Evolutionary conservation across 2,888 invertebrate genomes (phyloP).

Genomic region (Cactoblastis cactorum): DNA sequence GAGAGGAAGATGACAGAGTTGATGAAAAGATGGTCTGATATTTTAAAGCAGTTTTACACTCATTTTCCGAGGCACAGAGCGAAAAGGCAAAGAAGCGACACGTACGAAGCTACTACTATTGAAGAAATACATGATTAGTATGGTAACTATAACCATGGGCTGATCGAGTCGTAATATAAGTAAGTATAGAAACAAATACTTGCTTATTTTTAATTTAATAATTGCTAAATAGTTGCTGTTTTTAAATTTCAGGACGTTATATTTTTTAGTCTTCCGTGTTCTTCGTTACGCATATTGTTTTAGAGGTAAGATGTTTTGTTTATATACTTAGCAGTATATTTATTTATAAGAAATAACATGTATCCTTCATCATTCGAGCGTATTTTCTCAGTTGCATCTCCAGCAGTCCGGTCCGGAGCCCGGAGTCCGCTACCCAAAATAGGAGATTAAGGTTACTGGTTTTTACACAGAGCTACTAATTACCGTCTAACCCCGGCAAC

Average conservation of each 20-base stretch:
- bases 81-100: constrained; percentile 41
- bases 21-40: constrained; percentile 42
- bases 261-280: neutral
- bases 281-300: neutral
- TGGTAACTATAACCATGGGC: neutral
- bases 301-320: neutral
- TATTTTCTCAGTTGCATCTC: too few species aligned
- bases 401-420: too few species aligned
- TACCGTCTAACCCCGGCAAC: too few species aligned
- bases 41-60: constrained; percentile 41
- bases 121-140: neutral
- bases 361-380: too few species aligned
- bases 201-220: neutral
- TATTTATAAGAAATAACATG: too few species aligned
- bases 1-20: constrained; percentile 50
- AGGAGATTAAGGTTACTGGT: too few species aligned
- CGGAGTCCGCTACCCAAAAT: too few species aligned
- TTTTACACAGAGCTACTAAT: too few species aligned
- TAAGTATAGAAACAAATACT: neutral
- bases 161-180: neutral
- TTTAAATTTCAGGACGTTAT: neutral
- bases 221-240: neutral
- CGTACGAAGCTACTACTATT: constrained; percentile 18
- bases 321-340: too few species aligned
- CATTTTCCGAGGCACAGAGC: constrained; percentile 29